Conservation (phyloP, 2,797 vertebrate species). For the Manis javanica region DNA sequence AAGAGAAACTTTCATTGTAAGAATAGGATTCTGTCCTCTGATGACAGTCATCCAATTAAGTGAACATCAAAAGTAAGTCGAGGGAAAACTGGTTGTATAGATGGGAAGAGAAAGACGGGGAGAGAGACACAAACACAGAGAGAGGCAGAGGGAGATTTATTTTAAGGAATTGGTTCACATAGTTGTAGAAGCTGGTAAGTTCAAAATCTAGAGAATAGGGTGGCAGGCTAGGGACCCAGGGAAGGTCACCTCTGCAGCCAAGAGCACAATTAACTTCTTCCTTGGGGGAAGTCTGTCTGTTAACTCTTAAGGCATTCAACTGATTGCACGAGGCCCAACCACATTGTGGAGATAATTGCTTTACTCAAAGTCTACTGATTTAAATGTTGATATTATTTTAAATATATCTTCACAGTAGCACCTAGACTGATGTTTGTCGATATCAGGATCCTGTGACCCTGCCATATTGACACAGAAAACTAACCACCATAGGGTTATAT, state of each 20-base stretch:
- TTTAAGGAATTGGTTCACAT: background rate
- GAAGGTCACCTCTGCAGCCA: background rate
- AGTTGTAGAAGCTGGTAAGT: background rate
- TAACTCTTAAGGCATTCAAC: background rate
- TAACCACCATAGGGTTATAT: background rate
- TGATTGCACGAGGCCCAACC: background rate
- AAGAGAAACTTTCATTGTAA: background rate
- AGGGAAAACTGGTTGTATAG: background rate
- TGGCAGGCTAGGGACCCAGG: background rate
- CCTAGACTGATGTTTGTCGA: background rate
- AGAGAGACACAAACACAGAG: background rate
- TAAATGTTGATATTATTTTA: background rate
- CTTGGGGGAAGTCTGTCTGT: background rate
- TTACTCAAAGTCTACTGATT: background rate
- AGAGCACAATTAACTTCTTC: background rate
- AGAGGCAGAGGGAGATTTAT: background rate
- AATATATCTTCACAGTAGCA: background rate
- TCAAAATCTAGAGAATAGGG: background rate
- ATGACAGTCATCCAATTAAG: background rate
- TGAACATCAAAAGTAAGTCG: background rate
- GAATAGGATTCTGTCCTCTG: background rate
- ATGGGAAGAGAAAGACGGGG: background rate
- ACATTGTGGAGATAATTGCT: background rate
- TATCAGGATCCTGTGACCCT: background rate
- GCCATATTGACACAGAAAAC: background rate